phyloP scores from a whole-genome alignment of 1,140 invertebrate species.

The Fopius arisanus region DNA sequence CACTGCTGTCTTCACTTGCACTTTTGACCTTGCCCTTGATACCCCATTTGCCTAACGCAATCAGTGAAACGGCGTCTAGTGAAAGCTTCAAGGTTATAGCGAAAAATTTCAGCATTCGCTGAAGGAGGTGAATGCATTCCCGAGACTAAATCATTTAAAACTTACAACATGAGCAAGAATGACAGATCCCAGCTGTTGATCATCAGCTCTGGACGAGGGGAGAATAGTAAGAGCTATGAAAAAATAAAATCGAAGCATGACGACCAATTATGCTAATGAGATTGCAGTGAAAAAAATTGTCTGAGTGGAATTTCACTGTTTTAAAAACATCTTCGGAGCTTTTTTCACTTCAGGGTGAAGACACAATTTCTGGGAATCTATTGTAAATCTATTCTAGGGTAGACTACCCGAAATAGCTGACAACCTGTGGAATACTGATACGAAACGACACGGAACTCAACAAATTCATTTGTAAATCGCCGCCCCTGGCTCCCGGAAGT shows the following conservation, averaged over 20 bases:
- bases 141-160: slow-evolving; percentile 17
- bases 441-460: neutral
- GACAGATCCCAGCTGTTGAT: slow-evolving; percentile 41
- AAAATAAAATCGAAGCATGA: too few relatives aligned
- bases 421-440: slow-evolving; percentile 8
- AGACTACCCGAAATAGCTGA: neutral
- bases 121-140: neutral
- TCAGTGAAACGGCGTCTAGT: neutral
- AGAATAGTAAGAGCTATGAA: too few relatives aligned
- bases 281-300: too few relatives aligned
- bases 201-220: too few relatives aligned
- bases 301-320: too few relatives aligned
- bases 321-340: too few relatives aligned
- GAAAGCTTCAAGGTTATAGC: neutral
- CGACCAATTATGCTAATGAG: too few relatives aligned
- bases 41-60: neutral
- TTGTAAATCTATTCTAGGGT: neutral
- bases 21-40: neutral
- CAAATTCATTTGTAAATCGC: neutral
- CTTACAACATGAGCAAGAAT: slow-evolving; percentile 55
- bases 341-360: too few relatives aligned
- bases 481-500: neutral
- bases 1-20: neutral
- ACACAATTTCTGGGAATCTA: too few relatives aligned
- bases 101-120: neutral